These are phyloP conservation scores for Acrocephalus kingi DNA, from an alignment of 2,113 vertebrate species.

Conservation along the genomic window DNA sequence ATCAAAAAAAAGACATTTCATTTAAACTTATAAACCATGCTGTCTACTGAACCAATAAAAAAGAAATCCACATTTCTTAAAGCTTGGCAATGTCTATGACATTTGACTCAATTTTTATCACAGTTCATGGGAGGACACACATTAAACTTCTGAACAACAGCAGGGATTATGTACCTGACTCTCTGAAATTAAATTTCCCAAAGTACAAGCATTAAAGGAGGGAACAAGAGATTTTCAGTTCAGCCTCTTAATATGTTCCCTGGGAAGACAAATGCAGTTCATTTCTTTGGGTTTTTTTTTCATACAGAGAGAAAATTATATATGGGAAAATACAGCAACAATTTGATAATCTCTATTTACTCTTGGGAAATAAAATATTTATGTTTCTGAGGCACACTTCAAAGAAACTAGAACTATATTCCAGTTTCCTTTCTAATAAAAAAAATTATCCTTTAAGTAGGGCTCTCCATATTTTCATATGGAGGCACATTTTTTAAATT, in stretches of 20 bases:
- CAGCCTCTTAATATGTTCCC: neutral
- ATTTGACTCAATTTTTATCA: constrained; percentile 46
- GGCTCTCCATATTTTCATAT: neutral
- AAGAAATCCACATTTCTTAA: constrained; percentile 20
- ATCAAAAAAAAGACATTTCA: constrained; percentile 1
- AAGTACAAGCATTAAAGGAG: neutral
- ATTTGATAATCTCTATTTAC: constrained; percentile 35
- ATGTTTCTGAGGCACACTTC: neutral
- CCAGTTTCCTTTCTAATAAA: neutral
- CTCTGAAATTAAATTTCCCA: constrained; percentile 41
- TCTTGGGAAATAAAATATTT: constrained; percentile 39
- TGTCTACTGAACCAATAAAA: neutral
- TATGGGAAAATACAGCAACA: neutral
- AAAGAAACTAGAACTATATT: neutral
- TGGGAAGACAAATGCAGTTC: neutral
- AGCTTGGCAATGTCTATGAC: neutral
- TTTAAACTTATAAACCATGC: neutral
- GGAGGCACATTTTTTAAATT: neutral
- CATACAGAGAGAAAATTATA: constrained; percentile 17
- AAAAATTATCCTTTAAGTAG: neutral
- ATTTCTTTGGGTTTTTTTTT: neutral
- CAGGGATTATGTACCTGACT: constrained; percentile 18
- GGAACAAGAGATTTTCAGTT: constrained; percentile 26
- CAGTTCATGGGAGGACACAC: constrained; percentile 18
- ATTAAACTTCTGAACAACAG: constrained; percentile 31